Percentiles rank a stretch among this genome's conserved stretches.
These are phyloP conservation scores for Hyperoplus immaculatus DNA, from an alignment of 2,797 vertebrate species.

Conservation along the genomic window DNA sequence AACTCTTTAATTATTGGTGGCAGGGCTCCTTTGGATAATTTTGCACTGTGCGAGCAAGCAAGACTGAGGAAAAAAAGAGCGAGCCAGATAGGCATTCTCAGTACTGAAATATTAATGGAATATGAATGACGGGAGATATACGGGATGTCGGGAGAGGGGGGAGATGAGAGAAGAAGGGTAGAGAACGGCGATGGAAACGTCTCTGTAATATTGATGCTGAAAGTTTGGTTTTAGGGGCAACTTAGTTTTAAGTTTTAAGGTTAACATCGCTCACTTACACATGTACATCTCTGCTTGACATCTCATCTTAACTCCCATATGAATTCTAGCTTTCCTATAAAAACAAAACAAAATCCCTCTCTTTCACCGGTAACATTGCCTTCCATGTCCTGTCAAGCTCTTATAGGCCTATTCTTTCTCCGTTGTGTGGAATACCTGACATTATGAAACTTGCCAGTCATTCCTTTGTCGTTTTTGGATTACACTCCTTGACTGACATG, in stretches of 20 bases:
- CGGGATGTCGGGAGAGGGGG: conserved; percentile 4
- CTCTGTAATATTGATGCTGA: conserved; percentile 59
- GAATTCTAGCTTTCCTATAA: not conserved
- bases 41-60: conserved; percentile 36
- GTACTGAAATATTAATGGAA: conserved; percentile 71
- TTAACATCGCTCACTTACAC: conserved; percentile 36
- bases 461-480: not conserved
- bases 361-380: conserved; percentile 1
- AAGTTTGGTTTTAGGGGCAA: conserved; percentile 39
- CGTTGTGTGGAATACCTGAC: not conserved
- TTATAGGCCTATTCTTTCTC: not conserved
- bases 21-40: conserved; percentile 73
- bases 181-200: conserved; percentile 42
- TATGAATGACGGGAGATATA: conserved; percentile 58
- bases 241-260: conserved; percentile 29
- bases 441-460: not conserved
- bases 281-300: not conserved
- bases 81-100: conserved; percentile 44
- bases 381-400: not conserved
- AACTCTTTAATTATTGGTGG: conserved; percentile 79
- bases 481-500: not conserved
- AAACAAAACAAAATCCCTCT: not conserved
- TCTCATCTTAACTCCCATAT: conserved; percentile 9
- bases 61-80: conserved; percentile 18
- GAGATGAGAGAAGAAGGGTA: conserved; percentile 3